A percentile compares a stretch with the other conserved stretches of the same genome.
phyloP scores from a whole-genome alignment of 92 coral and sea anemone species.

The Paramuricea clavata region DNA sequence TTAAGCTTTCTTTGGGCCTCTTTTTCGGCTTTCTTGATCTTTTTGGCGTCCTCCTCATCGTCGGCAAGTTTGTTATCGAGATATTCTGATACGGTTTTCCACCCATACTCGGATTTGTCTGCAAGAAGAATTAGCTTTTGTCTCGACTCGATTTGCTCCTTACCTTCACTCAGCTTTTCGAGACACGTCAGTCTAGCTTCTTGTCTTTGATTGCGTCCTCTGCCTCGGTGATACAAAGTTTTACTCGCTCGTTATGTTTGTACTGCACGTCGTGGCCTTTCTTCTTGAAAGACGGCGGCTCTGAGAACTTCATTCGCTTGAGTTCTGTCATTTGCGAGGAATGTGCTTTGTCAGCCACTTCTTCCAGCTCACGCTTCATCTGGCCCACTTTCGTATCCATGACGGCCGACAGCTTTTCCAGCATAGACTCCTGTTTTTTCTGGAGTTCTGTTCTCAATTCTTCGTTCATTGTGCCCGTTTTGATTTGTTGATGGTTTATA shows the following conservation, averaged over 20 bases:
- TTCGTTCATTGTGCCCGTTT: conserved; percentile 16
- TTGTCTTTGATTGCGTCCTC: conserved; percentile 49
- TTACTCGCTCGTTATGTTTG: conserved; percentile 64
- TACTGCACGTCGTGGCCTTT: conserved; percentile 62
- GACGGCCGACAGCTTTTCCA: conserved; percentile 55
- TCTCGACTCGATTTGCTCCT: conserved; percentile 43
- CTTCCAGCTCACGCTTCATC: conserved; percentile 57
- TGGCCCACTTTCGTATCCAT: conserved; percentile 61
- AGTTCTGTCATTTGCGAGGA: conserved; percentile 50
- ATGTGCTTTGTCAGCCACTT: conserved; percentile 32
- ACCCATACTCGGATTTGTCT: conserved; percentile 56
- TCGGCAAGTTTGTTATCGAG: conserved; percentile 56
- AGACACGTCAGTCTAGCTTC: conserved; percentile 63
- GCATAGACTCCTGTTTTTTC: conserved; percentile 48
- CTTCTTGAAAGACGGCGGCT: conserved; percentile 58
- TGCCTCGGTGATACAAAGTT: conserved; percentile 52
- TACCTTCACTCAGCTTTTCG: conserved; percentile 64
- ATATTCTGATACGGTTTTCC: conserved; percentile 69
- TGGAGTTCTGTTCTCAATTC: conserved; percentile 35
- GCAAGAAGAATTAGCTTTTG: conserved; percentile 60
- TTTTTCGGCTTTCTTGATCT: conserved; percentile 66
- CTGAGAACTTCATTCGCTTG: conserved; percentile 64
- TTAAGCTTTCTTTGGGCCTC: conserved; percentile 67
- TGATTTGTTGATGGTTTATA: background rate
- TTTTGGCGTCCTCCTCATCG: conserved; percentile 61